A percentile compares a stretch with the other conserved stretches of the same genome.
Conservation (phyloP, 2,113 vertebrate genomes). For the Tinamus guttatus region DNA sequence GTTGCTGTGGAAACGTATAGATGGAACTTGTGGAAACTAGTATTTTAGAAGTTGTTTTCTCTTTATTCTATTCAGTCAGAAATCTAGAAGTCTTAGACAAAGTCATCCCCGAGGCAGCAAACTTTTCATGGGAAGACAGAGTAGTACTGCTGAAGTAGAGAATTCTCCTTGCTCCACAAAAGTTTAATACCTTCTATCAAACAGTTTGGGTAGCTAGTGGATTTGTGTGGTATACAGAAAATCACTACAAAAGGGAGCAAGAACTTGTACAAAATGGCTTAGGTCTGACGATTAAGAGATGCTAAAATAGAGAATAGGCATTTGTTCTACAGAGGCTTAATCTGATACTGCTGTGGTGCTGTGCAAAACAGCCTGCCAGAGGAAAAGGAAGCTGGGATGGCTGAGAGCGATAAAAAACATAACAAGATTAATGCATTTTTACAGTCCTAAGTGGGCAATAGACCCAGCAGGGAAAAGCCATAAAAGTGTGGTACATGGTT, state of each 20-base stretch:
- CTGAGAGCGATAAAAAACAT: conserved; percentile 19
- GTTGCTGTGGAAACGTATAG: not conserved
- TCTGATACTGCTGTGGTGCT: not conserved
- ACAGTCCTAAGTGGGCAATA: conserved; percentile 39
- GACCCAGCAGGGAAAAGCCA: not conserved
- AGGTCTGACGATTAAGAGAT: not conserved
- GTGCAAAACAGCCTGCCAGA: not conserved
- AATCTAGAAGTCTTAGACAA: not conserved
- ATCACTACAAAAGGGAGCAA: not conserved
- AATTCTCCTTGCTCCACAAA: not conserved
- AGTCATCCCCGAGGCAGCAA: not conserved
- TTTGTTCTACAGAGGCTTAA: not conserved
- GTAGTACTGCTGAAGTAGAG: not conserved
- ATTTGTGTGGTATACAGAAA: not conserved
- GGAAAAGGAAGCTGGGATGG: not conserved
- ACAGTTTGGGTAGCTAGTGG: not conserved
- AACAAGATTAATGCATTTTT: conserved; percentile 18
- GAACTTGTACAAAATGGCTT: not conserved
- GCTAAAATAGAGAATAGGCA: not conserved
- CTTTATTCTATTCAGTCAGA: not conserved
- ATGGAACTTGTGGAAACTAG: not conserved
- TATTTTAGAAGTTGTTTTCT: not conserved
- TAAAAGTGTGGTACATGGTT: conserved; percentile 11
- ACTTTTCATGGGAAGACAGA: not conserved
- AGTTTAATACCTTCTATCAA: not conserved